phyloP scores from a whole-genome alignment of 2,113 vertebrate genomes.

The Centrocercus urophasianus region DNA sequence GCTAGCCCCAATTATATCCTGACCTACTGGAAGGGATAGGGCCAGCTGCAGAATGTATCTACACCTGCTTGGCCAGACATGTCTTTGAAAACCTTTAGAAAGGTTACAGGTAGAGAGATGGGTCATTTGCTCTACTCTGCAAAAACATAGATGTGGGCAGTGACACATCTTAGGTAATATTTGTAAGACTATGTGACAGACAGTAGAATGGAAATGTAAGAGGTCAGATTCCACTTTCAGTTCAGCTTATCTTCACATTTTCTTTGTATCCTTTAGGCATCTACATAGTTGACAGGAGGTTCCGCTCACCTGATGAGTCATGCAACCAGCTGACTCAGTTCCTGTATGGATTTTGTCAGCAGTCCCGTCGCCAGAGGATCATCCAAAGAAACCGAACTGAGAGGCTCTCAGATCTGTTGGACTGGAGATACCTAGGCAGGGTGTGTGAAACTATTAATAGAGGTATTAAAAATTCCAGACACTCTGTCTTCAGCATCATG shows the following conservation, averaged over 20 bases:
- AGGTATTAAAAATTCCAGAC: background rate
- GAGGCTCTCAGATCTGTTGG: conserved; percentile 92
- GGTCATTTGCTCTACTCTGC: background rate
- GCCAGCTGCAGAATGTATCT: background rate
- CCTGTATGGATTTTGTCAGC: conserved; percentile 94
- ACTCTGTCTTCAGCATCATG: background rate
- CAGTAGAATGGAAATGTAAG: background rate
- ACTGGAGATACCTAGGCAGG: conserved; percentile 94
- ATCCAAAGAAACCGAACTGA: conserved; percentile 95
- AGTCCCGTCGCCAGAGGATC: conserved; percentile 94
- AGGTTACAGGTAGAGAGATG: background rate
- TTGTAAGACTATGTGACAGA: background rate
- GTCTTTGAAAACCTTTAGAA: background rate
- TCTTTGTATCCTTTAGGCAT: conserved; percentile 81
- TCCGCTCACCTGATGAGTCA: conserved; percentile 90
- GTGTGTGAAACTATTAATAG: conserved; percentile 73
- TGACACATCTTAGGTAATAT: background rate
- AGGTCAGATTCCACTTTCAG: background rate
- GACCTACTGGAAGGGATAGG: background rate
- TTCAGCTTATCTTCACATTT: background rate
- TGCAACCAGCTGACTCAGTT: conserved; percentile 97
- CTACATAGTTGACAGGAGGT: conserved; percentile 95
- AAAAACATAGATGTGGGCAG: background rate
- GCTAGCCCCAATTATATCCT: background rate
- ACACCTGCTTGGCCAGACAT: background rate